Evolutionary conservation across 2,888 invertebrate genomes (phyloP), one percentile per base, ranked within the genome.

Genomic region (Parapristionchus giblindavisi): DNA sequence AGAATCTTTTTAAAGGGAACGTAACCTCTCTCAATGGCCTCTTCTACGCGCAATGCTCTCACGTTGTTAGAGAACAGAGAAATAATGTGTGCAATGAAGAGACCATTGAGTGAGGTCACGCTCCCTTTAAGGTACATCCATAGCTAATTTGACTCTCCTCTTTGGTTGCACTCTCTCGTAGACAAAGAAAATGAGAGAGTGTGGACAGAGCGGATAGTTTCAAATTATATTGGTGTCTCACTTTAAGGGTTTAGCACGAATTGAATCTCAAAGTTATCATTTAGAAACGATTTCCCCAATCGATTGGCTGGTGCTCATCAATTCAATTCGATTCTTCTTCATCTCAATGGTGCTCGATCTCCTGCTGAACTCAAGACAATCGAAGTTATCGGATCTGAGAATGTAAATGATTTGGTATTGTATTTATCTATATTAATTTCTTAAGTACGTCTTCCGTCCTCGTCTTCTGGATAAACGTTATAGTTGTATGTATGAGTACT

Each of bases 391-490:
- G 73, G 60, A n/a, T 61, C 60, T 1, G 61, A 73, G 0, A 73
- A 73, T 27, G 73, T 73, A 24, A 21, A 17, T 48, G 21, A 27
- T 27, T 56, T 21, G 4, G 11, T 54, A 6, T 6, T n/a, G 14
- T 54, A 14, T 14, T 6, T n/a, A 21, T 5, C 5, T 73, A 17
- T 60, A 17, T 29, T 32, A 27, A 2, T 5, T 52, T 2, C 52
- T 70, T n/a, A 60, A 73, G 73, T 17, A 48, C n/a, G 27, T 73
- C 0, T 32, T 73, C 48, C 73, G 73, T 51, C 73, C 73, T 27
- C 73, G 61, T n/a, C 29, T 61, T 2, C 73, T 73, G 27, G 73
- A 60, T 24, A 73, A 43, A 48, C 60, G 73, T 14, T 73, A 61
- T 29, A 61, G 73, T 11, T 73, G 73, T 61, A 27, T 36, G 24